Base-by-base conservation (phyloP, 92 coral and sea anemone genomes). In the Porites lobata region DNA sequence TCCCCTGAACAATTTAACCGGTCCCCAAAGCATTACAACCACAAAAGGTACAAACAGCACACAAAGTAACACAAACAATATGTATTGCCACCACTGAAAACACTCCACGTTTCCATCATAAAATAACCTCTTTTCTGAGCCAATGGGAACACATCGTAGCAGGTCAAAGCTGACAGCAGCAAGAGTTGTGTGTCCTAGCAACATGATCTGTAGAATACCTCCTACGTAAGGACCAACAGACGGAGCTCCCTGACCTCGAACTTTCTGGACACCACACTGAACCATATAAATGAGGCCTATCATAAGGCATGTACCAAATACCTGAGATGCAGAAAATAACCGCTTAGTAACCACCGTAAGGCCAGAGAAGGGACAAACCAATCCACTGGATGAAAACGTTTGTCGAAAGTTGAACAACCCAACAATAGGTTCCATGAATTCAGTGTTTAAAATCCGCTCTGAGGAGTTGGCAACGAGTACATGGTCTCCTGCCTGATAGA, bases 31-130 rank as follows among this genome's bases (percentile, higher is more conserved):
- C 64, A 94, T 51, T 50, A 69, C 81, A 7, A 92, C 43, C 14
- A 91, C 79, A 62, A 94, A 92, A 18, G 95, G 96, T 7, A 92
- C 92, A 10, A 94, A 66, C 47, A 86, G 75, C 11, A 83, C 57
- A 18, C 80, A 69, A 54, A 61, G 76, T 20, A 92, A 88, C 11
- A 22, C 91, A 83, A 90, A 77, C 58, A 88, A 76, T 56, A 81
- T 19, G 76, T 92, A 90, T 86, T 94, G 98, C 98, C 98, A 94
- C 96, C 96, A 90, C 54, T 90, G 95, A 21, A 84, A 93, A 87
- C 96, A 94, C 65, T 29, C 53, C 74, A 92, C 85, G 20, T 78
- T 75, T 59, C 91, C 98, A 75, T 82, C 58, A 57, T 75, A 82
- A 61, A 94, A 94, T 93, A 93, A 79, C 10, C 94, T 74, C 11